phyloP scores from a whole-genome alignment of 2,888 invertebrate genomes.

The Philereme vetulata region DNA sequence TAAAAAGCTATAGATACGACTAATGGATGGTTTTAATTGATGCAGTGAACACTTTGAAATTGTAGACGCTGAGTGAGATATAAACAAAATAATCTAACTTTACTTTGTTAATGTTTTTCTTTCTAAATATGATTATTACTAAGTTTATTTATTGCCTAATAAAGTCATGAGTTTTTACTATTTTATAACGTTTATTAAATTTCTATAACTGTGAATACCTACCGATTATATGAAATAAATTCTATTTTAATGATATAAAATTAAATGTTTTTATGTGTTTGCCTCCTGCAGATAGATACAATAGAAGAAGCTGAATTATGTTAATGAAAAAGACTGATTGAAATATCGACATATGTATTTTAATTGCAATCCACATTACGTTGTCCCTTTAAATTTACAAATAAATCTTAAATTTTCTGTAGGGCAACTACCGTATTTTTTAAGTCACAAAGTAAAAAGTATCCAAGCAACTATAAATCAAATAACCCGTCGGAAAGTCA shows the following conservation, averaged over 20 bases:
- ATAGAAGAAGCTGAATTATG: too few species aligned
- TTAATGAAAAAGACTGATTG: too few species aligned
- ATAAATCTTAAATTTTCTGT: too few species aligned
- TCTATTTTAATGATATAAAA: background rate
- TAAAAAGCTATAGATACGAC: conserved; percentile 57
- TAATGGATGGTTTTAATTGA: conserved; percentile 60
- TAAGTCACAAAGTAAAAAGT: conserved; percentile 49
- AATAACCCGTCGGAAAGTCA: conserved; percentile 58
- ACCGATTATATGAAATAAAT: background rate
- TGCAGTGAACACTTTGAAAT: conserved; percentile 39
- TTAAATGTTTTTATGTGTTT: background rate
- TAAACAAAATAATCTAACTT: conserved; percentile 11
- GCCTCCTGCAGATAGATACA: background rate
- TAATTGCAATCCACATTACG: too few species aligned
- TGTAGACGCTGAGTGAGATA: conserved; percentile 16
- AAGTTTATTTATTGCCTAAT: background rate
- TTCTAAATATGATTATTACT: conserved; percentile 2
- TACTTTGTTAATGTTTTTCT: conserved; percentile 2
- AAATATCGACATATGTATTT: too few species aligned
- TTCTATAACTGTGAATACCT: background rate
- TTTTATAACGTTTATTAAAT: conserved; percentile 11
- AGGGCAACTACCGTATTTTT: too few species aligned
- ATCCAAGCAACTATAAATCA: conserved; percentile 61
- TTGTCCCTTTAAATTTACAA: too few species aligned
- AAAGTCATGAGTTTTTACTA: conserved; percentile 4